A percentile compares a stretch with the other conserved stretches of the same genome.
Conservation (phyloP, 2,113 vertebrate genomes). For the Phylloscopus trochilus region DNA sequence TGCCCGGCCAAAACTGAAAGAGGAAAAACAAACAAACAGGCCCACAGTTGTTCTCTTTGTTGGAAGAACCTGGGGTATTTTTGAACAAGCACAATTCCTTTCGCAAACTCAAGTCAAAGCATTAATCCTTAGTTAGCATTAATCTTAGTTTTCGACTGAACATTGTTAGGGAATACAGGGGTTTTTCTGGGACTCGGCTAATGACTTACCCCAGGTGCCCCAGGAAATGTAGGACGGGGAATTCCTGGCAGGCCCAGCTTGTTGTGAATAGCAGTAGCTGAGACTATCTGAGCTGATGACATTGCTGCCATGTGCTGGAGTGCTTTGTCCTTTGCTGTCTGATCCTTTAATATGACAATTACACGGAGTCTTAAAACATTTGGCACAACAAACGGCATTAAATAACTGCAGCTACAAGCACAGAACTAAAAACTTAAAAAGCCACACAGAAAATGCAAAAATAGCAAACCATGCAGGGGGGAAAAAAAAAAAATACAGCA, state of each 20-base stretch:
- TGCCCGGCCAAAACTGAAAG: conserved; percentile 95
- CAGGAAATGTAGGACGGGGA: conserved; percentile 93
- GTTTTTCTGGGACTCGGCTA: neutral
- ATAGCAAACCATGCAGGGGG: conserved; percentile 72
- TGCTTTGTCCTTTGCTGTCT: conserved; percentile 99
- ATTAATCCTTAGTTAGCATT: no score
- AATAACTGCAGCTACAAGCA: conserved; percentile 74
- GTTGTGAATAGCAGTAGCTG: conserved; percentile 99
- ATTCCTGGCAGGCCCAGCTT: conserved; percentile 98
- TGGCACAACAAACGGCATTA: conserved; percentile 49
- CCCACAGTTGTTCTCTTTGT: conserved; percentile 14
- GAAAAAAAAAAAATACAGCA: conserved; percentile 62
- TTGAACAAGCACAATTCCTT: conserved; percentile 12
- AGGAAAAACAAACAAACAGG: conserved; percentile 41
- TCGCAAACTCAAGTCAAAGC: conserved; percentile 6
- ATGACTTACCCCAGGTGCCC: conserved; percentile 93
- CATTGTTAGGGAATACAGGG: conserved; percentile 15
- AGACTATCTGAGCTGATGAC: conserved; percentile 99
- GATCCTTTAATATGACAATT: conserved; percentile 95
- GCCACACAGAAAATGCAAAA: conserved; percentile 71
- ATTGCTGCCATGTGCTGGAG: conserved; percentile 99
- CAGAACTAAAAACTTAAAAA: conserved; percentile 74
- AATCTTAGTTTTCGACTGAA: neutral
- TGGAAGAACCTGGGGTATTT: neutral
- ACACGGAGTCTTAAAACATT: conserved; percentile 82